phyloP scores from a whole-genome alignment of 2,113 vertebrate genomes.

The Catagonus wagneri region DNA sequence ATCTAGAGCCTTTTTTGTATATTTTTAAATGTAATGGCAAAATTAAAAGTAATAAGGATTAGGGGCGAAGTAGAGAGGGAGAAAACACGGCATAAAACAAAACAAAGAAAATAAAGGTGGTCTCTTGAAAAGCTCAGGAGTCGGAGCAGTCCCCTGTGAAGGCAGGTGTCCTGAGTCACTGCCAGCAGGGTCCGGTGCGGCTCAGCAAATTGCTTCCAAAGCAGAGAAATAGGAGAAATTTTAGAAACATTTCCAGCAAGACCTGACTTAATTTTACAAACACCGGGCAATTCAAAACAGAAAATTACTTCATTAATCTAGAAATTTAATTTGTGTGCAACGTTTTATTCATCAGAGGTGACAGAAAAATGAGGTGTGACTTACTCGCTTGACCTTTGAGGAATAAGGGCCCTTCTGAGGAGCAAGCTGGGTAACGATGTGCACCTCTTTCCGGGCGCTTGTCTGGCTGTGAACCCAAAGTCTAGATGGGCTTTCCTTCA shows the following conservation, averaged over 20 bases:
- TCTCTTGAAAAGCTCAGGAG: neutral
- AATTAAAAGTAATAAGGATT: neutral
- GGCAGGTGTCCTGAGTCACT: neutral
- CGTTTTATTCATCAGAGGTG: neutral
- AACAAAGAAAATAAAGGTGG: neutral
- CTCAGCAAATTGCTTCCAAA: neutral
- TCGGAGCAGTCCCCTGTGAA: neutral
- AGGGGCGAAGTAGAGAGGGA: neutral
- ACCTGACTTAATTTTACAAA: conserved; percentile 29
- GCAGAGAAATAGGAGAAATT: neutral
- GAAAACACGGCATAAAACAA: neutral
- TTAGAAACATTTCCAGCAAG: conserved; percentile 25
- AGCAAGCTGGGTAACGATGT: neutral
- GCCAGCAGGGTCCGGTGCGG: neutral
- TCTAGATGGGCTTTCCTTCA: neutral
- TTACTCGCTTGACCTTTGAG: neutral
- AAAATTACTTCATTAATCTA: conserved; percentile 14
- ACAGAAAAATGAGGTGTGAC: conserved; percentile 1
- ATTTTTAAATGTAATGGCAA: conserved; percentile 21
- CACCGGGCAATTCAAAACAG: neutral
- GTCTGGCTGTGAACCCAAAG: neutral
- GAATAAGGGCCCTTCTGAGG: neutral
- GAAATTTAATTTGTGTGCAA: neutral
- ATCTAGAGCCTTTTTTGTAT: neutral
- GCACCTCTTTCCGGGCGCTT: neutral